Evolutionary conservation across 1,140 invertebrate species (phyloP), one percentile per base, ranked within the genome.

Genomic region (Goniozus legneri): DNA sequence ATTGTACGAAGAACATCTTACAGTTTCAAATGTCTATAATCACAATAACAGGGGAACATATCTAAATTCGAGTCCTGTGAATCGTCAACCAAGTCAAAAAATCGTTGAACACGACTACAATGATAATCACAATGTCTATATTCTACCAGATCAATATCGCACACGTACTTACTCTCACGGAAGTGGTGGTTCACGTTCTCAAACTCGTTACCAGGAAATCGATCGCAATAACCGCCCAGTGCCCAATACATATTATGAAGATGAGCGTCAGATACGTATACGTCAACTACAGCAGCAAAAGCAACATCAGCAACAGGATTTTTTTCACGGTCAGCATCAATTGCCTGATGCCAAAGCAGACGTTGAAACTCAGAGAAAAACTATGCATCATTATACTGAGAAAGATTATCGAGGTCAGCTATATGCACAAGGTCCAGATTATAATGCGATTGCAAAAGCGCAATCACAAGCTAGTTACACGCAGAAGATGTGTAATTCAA

Each of bases 91-190:
- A 8, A 62, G 44, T 32, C 60, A 50, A 2, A 71, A 74, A 46
- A 62, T 65, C 22, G 34, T 58, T 0, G 70, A 71, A 4, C 61
- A 68, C 10, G 73, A 75, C 43, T 52, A 64, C 2, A 76, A 73
- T 39, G 65, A 69, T 12, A 75, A 75, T 47, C 67, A 71, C 30
- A 75, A 76, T 22, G 46, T 74, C 16, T 75, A 75, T 13, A 69
- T 75, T 43, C 30, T 72, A 10, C 65, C 68, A 0, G 71, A 75
- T 18, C 69, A 71, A 33, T 71, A 65, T 49, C 65, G 73, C 2
- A 44, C 47, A 19, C 69, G 71, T 14, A 69, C 71, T 0, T 71
- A 69, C 47, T 75, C 71, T 1, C 71, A 75, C 8, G 53, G 61
- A 4, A 60, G 57, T 13, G 51, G 51, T 10, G 58, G 62, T 30